A percentile compares a stretch with the other conserved stretches of the same genome.
phyloP scores from a whole-genome alignment of 2,113 vertebrate species.

The Uropsilus gracilis region DNA sequence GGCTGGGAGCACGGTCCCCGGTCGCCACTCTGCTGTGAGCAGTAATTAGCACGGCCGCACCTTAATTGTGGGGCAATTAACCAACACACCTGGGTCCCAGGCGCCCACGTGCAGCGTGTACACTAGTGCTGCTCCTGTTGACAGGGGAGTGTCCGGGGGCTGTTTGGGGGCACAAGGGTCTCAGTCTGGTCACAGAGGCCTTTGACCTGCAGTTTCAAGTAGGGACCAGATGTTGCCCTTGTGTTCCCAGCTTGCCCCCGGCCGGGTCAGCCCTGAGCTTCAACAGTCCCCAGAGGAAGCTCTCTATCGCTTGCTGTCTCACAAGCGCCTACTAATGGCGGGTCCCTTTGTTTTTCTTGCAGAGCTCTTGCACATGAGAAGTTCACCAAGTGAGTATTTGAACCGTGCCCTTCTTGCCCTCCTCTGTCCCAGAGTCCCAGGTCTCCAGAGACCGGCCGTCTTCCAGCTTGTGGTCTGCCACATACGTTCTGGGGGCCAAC shows the following conservation, averaged over 20 bases:
- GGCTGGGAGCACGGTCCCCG: constrained; percentile 60
- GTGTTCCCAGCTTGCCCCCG: rapidly evolving
- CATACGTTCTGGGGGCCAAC: rapidly evolving
- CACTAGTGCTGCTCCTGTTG: not conserved
- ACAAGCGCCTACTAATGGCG: not conserved
- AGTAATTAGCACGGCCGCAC: constrained; percentile 74
- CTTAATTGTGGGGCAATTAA: constrained; percentile 80
- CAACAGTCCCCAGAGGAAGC: not conserved
- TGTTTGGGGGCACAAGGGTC: rapidly evolving
- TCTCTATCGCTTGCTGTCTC: rapidly evolving
- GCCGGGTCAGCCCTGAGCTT: not conserved
- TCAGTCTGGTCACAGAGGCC: not conserved
- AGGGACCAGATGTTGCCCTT: not conserved
- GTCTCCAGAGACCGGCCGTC: not conserved
- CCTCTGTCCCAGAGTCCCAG: rapidly evolving
- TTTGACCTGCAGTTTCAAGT: not conserved
- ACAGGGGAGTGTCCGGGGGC: not conserved
- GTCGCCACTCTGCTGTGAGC: constrained; percentile 56
- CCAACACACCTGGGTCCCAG: constrained; percentile 78
- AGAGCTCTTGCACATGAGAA: constrained; percentile 98
- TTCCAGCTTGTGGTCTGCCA: rapidly evolving
- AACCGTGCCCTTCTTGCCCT: rapidly evolving
- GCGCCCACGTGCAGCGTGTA: not conserved
- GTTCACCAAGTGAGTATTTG: constrained; percentile 97
- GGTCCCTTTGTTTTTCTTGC: constrained; percentile 76